Evolutionary conservation across 2,797 vertebrate species (phyloP).

Genomic region (Hylomyscus alleni): DNA sequence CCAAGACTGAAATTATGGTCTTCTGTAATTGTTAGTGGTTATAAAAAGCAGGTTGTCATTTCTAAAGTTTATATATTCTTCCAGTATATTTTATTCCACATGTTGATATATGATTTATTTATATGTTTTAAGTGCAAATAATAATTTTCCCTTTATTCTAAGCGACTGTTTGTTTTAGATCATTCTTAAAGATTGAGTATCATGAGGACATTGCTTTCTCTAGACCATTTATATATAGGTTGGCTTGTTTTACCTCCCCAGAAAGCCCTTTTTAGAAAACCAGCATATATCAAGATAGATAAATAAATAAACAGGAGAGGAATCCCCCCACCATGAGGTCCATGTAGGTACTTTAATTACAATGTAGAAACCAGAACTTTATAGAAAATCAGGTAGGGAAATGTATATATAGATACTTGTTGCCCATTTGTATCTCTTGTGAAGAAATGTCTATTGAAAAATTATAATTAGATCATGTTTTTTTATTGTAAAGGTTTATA

Average conservation of each 20-base stretch:
- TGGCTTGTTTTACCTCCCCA: neutral
- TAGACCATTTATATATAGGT: slow-evolving; percentile 47
- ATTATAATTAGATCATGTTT: slow-evolving; percentile 7
- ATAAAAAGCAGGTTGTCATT: slow-evolving; percentile 35
- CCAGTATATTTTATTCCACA: neutral
- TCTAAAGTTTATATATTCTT: slow-evolving; percentile 51
- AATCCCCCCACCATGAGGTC: neutral
- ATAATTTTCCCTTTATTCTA: slow-evolving; percentile 37
- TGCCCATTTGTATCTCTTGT: slow-evolving; percentile 13
- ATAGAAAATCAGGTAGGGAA: slow-evolving; percentile 41
- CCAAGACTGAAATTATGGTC: slow-evolving; percentile 36
- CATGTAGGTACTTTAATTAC: slow-evolving; percentile 19
- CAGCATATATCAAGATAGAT: slow-evolving; percentile 21
- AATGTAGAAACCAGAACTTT: slow-evolving; percentile 36
- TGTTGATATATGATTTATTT: slow-evolving; percentile 55
- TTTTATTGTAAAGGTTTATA: slow-evolving; percentile 40
- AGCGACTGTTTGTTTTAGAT: slow-evolving; percentile 39
- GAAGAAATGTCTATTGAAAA: slow-evolving; percentile 29
- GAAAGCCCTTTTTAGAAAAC: slow-evolving; percentile 52
- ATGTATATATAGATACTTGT: slow-evolving; percentile 10
- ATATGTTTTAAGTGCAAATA: neutral
- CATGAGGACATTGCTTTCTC: slow-evolving; percentile 34
- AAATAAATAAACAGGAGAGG: slow-evolving; percentile 45
- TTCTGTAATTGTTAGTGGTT: slow-evolving; percentile 48
- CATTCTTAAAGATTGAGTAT: slow-evolving; percentile 51